phyloP scores from a whole-genome alignment of 2,797 vertebrate species.

The Lateolabrax maculatus region DNA sequence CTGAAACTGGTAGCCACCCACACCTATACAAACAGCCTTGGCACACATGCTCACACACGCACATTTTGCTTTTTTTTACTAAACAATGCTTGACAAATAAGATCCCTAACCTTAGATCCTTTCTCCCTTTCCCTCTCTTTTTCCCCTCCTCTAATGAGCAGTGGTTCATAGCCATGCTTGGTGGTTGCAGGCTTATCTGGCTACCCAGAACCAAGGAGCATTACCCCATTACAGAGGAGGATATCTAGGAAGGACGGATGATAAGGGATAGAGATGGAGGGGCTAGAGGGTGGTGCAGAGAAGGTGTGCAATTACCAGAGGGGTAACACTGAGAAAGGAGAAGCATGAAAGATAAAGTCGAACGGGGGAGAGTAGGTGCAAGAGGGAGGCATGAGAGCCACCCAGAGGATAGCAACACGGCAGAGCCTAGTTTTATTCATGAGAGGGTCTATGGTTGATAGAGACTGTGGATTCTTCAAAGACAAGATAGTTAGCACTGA shows the following conservation, averaged over 20 bases:
- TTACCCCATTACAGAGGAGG: conserved; percentile 67
- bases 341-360: conserved; percentile 43
- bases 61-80: conserved; percentile 6
- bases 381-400: conserved; percentile 37
- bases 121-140: conserved; percentile 34
- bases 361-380: conserved; percentile 26
- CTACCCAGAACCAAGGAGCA: conserved; percentile 64
- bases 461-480: conserved; percentile 62
- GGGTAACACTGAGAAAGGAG: conserved; percentile 41
- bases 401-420: conserved; percentile 16
- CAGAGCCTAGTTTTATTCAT: conserved; percentile 65
- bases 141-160: conserved; percentile 68
- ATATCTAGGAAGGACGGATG: conserved; percentile 61
- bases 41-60: conserved; percentile 21
- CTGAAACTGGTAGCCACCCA: conserved; percentile 37
- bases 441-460: conserved; percentile 41
- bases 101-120: conserved; percentile 35
- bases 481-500: conserved; percentile 61
- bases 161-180: conserved; percentile 55
- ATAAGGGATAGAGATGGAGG: conserved; percentile 59
- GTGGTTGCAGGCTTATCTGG: conserved; percentile 71
- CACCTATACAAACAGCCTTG: conserved; percentile 25
- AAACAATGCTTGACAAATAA: conserved; percentile 42
- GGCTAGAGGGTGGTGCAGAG: conserved; percentile 35
- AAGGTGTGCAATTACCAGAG: conserved; percentile 67